A percentile compares a stretch with the other conserved stretches of the same genome.
These are phyloP conservation scores for Panulirus ornatus DNA, from an alignment of 1,140 invertebrate species.

Conservation along the genomic window DNA sequence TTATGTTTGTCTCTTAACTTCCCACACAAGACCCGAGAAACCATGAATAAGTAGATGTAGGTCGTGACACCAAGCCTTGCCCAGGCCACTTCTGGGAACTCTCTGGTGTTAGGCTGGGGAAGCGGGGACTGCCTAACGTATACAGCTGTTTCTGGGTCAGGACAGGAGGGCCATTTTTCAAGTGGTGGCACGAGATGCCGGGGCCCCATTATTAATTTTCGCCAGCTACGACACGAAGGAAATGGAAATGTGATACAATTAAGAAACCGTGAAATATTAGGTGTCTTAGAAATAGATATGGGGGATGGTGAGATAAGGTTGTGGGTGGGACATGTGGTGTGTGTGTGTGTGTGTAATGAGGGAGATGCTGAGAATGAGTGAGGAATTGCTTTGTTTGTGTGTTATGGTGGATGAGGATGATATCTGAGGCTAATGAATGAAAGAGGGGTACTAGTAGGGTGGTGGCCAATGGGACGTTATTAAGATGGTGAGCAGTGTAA, in stretches of 20 bases:
- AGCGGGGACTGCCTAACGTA: no score
- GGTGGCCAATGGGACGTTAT: not conserved
- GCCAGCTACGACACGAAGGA: not conserved
- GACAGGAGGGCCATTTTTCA: no score
- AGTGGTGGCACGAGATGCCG: not conserved
- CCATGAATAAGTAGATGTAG: no score
- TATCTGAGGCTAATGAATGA: not conserved
- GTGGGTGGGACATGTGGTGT: not conserved
- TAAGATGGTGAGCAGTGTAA: not conserved
- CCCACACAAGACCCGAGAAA: no score
- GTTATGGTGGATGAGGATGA: not conserved
- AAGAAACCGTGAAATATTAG: not conserved
- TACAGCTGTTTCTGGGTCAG: no score
- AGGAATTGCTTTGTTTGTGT: not conserved
- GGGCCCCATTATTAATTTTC: slow-evolving; percentile 7
- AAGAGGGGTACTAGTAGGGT: not conserved
- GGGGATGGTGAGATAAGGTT: no score
- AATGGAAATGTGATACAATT: not conserved
- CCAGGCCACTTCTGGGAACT: no score
- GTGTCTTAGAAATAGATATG: not conserved
- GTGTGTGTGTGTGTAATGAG: not conserved
- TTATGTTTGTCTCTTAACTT: no score
- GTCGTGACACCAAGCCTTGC: no score
- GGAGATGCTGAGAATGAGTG: not conserved
- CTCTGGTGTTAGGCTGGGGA: no score